A percentile compares a stretch with the other conserved stretches of the same genome.
phyloP scores from a whole-genome alignment of 1,140 invertebrate species.

The Helicoverpa zea region DNA sequence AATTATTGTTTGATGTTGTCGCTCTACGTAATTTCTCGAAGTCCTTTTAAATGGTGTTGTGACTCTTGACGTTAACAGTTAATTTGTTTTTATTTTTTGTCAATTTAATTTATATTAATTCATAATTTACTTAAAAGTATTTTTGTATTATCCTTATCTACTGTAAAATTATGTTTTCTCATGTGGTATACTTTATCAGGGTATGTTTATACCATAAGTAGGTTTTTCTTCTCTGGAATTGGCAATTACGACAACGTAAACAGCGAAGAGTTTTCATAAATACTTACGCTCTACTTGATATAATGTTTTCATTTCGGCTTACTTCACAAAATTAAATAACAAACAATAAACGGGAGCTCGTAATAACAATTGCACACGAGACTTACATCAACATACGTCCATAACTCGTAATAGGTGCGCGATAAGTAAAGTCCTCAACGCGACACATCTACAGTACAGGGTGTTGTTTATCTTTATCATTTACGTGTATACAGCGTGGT shows the following conservation, averaged over 20 bases:
- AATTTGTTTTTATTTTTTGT: conserved; percentile 40
- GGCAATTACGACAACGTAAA: too few relatives aligned
- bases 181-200: too few relatives aligned
- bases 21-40: conserved; percentile 72
- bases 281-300: too few relatives aligned
- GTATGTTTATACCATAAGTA: too few relatives aligned
- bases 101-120: conserved; percentile 7
- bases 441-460: conserved; percentile 30
- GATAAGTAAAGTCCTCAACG: conserved; percentile 42
- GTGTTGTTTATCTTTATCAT: conserved; percentile 54
- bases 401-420: conserved; percentile 10
- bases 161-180: too few relatives aligned
- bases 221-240: too few relatives aligned
- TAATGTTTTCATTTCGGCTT: background rate
- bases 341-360: background rate
- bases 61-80: conserved; percentile 65
- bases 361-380: conserved; percentile 8
- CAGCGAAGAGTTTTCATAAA: too few relatives aligned
- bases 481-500: conserved; percentile 30
- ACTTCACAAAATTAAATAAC: background rate
- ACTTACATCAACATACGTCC: conserved; percentile 8
- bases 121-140: too few relatives aligned
- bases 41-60: conserved; percentile 69
- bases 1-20: conserved; percentile 87
- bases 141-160: too few relatives aligned